phyloP scores from a whole-genome alignment of 2,113 vertebrate genomes.

The Podiceps cristatus region DNA sequence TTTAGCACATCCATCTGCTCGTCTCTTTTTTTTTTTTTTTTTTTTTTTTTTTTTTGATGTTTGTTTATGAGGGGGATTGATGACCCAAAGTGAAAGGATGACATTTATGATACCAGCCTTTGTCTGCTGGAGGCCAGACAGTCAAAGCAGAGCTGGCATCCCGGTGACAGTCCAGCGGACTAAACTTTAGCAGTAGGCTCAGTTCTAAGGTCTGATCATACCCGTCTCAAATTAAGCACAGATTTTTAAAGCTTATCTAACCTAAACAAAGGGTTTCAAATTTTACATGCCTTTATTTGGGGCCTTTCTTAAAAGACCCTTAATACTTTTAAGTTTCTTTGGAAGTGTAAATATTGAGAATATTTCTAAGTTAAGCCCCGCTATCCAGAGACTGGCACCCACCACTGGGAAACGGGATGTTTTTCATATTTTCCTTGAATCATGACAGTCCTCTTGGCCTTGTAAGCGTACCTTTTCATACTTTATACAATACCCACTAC shows the following conservation, averaged over 20 bases:
- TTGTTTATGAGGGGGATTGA: background rate
- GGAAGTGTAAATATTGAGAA: background rate
- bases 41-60: too few relatives aligned
- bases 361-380: background rate
- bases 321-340: background rate
- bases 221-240: background rate
- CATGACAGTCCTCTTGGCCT: background rate
- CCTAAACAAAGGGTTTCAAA: background rate
- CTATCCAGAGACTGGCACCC: background rate
- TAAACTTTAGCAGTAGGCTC: background rate
- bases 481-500: too few relatives aligned
- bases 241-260: background rate
- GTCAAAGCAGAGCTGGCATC: background rate
- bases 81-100: background rate
- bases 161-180: background rate
- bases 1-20: background rate
- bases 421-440: background rate
- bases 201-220: background rate
- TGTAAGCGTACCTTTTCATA: rapidly evolving
- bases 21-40: background rate
- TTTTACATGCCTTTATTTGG: background rate
- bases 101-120: background rate
- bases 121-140: background rate
- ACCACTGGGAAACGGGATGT: background rate
- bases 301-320: background rate